Conservation (phyloP, 2,888 invertebrate genomes). For the Pachycephus smyrnensis region DNA sequence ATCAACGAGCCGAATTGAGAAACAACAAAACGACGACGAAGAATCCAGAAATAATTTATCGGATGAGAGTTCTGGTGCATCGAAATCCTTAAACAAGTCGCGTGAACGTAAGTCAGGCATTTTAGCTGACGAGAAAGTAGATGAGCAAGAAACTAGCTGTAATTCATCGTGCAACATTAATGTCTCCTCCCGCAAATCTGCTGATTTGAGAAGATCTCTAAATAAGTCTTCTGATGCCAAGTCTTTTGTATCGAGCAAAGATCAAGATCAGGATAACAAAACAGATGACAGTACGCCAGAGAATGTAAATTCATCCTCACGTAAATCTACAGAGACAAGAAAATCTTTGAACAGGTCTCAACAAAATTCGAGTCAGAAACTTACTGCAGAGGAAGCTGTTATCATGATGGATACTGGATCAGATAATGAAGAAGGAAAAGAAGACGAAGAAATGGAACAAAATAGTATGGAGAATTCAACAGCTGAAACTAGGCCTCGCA, state of each 20-base stretch:
- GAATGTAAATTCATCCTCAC: not conserved
- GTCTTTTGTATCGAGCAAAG: not conserved
- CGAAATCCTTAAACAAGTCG: not conserved
- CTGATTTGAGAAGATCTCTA: not conserved
- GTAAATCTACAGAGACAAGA: not conserved
- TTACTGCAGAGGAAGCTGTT: not conserved
- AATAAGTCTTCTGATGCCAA: not conserved
- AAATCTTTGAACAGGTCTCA: not conserved
- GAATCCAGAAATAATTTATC: not conserved
- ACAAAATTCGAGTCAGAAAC: not conserved
- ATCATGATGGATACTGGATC: not conserved
- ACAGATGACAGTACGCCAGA: not conserved
- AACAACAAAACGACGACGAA: not conserved
- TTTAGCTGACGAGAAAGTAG: not conserved
- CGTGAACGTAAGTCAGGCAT: not conserved
- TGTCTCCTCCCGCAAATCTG: not conserved
- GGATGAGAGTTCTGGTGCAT: not conserved
- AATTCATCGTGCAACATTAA: not conserved
- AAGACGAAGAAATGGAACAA: constrained; percentile 8
- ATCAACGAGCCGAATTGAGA: not conserved
- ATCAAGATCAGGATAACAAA: not conserved
- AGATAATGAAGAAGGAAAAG: not conserved
- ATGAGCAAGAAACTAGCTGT: not conserved
- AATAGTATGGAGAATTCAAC: not conserved
- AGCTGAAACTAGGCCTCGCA: not conserved